Conservation (phyloP, 2,888 invertebrate species). For the Mesorhabditis belari region DNA sequence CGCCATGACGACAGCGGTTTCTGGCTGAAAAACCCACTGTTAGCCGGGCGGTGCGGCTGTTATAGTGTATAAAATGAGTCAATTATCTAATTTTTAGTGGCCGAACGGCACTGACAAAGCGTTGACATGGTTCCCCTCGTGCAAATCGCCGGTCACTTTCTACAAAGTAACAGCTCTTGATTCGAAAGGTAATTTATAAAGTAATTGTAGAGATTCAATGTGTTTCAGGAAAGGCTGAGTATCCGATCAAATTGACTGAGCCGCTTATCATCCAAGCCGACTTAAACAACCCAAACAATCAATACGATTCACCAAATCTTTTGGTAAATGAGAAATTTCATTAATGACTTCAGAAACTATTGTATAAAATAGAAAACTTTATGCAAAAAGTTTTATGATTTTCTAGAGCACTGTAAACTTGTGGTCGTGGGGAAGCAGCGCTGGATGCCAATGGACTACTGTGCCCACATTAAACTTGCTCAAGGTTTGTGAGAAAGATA, state of each 20-base stretch:
- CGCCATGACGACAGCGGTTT: too few relatives aligned
- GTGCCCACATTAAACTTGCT: conserved; percentile 22
- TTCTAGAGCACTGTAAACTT: conserved; percentile 19
- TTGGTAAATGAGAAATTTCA: too few relatives aligned
- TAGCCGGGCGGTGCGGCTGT: too few relatives aligned
- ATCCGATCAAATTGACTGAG: conserved; percentile 22
- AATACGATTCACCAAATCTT: conserved; percentile 17
- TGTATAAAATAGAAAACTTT: too few relatives aligned
- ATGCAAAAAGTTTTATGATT: too few relatives aligned
- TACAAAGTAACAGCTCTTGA: conserved; percentile 8
- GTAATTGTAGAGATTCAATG: background rate
- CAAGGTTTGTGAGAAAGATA: conserved; percentile 4
- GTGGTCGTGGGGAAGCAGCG: conserved; percentile 8
- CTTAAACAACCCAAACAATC: conserved; percentile 14
- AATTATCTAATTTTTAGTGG: conserved; percentile 16
- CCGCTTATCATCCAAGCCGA: conserved; percentile 21
- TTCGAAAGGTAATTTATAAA: background rate
- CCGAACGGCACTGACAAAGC: conserved; percentile 23
- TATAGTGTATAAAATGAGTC: too few relatives aligned
- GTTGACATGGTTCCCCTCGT: conserved; percentile 22
- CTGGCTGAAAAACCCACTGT: too few relatives aligned
- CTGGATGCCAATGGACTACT: conserved; percentile 12
- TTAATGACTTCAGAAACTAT: too few relatives aligned
- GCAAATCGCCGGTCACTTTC: conserved; percentile 14
- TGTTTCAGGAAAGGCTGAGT: conserved; percentile 17